Evolutionary conservation across 2,888 invertebrate genomes (phyloP), one percentile per base, ranked within the genome.

Genomic region (Eupithecia tripunctaria): DNA sequence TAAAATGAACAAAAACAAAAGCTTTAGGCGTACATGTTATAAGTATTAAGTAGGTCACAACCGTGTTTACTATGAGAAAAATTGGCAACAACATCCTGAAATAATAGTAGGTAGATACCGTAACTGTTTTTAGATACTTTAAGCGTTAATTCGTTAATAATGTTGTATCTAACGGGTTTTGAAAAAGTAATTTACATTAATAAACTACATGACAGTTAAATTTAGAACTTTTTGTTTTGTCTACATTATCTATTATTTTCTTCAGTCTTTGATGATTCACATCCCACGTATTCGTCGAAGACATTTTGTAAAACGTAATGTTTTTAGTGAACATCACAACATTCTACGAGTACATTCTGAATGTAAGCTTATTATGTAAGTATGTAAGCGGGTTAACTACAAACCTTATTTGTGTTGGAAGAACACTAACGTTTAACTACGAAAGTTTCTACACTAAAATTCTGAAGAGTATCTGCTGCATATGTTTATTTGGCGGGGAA

Each of bases 31-130:
- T 67, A 60, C 38, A 65, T 74, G 60, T 56, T 75, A 73, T 72
- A 64, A 74, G 75, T 73, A 75, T 75, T 36, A 84, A 83, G 74
- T 82, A 78, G 83, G 82, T 81, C 84, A 82, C 82, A 78, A 82
- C 80, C 80, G 77, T 82, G 82, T 81, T 82, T 81, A 81, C 82
- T 81, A 81, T 76, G 75, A 71, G 71, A 69, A 73, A 76, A 75
- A 83, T 82, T 84, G 82, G 81, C 81, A 81, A 79, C 78, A 80
- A 79, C 75, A 79, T 72, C 72, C 75, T 70, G 74, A 74, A 74
- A 76, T 70, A 73, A 65, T 70, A 38, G 25, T n/a, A 41, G 6
- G 6, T 63, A 38, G 14, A 12, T 38, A 36, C 21, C 5, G 25
- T 21, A 59, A 56, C 56, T 56, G 56, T 56, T 18, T 60, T 25